Evolutionary conservation across 2,888 invertebrate species (phyloP), one percentile per base, ranked within the genome.

Genomic region (Germaria angustata): DNA sequence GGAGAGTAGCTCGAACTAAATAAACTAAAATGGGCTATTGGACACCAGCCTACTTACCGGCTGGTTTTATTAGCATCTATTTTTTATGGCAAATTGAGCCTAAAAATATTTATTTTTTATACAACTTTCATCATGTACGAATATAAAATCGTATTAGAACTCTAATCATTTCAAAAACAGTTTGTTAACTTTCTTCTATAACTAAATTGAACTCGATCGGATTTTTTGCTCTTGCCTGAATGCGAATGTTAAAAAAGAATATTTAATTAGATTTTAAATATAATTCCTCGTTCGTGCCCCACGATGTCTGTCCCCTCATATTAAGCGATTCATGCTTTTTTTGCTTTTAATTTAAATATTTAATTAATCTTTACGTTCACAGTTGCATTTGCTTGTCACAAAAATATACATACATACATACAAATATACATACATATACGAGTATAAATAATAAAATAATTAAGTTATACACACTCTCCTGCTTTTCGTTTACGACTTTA

Each of bases 281-380:
- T 7, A 41, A 41, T 46, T 20, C 9, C 20, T 44, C 44, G 6
- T 44, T 15, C 28, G 3, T 28, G 3, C 6, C 15, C 15, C 41
- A 41, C 15, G 15, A n/a, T n/a, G n/a, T n/a, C n/a, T n/a, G n/a
- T 28, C 6, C 28, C 28, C 28, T 9, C 15, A 7, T 7, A n/a
- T 44, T 44, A 44, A 44, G 17, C n/a, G 7, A 8, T 46, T 46
- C 17, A 9, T 20, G 44, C 20, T 20, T 20, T 46, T 20, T 46
- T 46, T 20, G 20, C 7, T 13, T 57, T 57, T 13, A 13, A 57
- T 72, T 49, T 49, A 61, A 72, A 51, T 57, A 22, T 57, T 57
- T 71, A 71, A 71, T 71, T 57, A 20, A 44, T 61, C 17, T 59
- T 13, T 39, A 28, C 36, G n/a, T 69, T 46, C 57, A 34, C 32